Evolutionary conservation across 2,113 vertebrate genomes (phyloP).

Genomic region (Elachura formosa): DNA sequence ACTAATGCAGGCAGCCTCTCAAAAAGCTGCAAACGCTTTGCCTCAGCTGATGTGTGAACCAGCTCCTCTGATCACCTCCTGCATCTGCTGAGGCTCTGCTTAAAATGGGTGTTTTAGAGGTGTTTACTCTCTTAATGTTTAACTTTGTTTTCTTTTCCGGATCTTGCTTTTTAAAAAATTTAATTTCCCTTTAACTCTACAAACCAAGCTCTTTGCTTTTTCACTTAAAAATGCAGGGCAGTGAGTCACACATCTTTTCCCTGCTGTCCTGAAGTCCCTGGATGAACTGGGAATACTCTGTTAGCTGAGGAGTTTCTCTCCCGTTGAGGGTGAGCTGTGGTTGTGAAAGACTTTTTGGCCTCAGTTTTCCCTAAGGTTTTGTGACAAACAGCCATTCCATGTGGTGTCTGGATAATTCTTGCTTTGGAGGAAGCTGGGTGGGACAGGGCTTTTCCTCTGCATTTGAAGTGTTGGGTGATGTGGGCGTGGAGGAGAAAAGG

Average conservation of each 20-base stretch:
- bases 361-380: background rate
- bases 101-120: background rate
- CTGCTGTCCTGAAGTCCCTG: background rate
- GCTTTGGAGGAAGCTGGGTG: background rate
- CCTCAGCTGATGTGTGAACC: background rate
- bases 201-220: background rate
- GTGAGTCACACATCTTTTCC: background rate
- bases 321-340: background rate
- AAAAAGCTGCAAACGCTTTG: background rate
- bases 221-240: background rate
- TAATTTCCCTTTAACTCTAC: background rate
- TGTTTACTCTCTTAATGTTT: background rate
- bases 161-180: background rate
- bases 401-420: background rate
- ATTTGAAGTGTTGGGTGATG: background rate
- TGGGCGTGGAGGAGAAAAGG: background rate
- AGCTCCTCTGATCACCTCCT: background rate
- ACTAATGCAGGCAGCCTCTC: background rate
- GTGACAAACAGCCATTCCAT: background rate
- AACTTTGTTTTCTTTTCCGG: background rate
- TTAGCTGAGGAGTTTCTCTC: background rate
- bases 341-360: background rate
- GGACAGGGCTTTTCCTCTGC: background rate
- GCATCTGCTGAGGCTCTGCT: background rate
- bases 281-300: background rate